phyloP scores from a whole-genome alignment of 2,888 invertebrate genomes.

The Oscheius sp. region DNA sequence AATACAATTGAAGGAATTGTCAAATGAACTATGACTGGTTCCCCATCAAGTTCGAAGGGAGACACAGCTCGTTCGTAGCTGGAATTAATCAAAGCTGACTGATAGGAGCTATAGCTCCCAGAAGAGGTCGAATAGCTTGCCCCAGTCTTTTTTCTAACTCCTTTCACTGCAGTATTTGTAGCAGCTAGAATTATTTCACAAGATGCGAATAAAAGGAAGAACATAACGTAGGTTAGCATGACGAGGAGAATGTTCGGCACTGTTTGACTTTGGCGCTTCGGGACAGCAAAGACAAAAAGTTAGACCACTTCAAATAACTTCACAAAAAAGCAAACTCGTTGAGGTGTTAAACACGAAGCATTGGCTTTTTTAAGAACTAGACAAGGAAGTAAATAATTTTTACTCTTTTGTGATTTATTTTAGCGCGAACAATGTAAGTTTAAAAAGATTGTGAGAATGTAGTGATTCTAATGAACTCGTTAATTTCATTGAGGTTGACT shows the following conservation, averaged over 20 bases:
- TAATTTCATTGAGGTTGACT: too few relatives aligned
- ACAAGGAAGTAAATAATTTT: too few relatives aligned
- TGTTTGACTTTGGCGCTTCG: constrained; percentile 10
- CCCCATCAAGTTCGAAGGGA: constrained; percentile 7
- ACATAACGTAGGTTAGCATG: not conserved
- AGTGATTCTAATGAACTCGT: too few relatives aligned
- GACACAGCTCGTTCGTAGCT: constrained; percentile 15
- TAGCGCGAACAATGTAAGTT: too few relatives aligned
- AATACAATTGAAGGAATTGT: constrained; percentile 4
- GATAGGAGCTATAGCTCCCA: not conserved
- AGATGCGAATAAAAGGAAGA: not conserved
- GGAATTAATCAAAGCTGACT: not conserved
- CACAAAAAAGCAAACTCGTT: too few relatives aligned
- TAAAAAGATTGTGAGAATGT: too few relatives aligned
- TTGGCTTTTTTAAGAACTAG: too few relatives aligned
- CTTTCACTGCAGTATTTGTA: not conserved
- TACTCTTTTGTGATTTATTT: too few relatives aligned
- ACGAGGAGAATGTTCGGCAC: not conserved
- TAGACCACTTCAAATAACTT: too few relatives aligned
- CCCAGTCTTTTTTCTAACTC: not conserved
- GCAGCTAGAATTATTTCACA: not conserved
- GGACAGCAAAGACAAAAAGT: constrained; percentile 20
- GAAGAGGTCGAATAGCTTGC: not conserved
- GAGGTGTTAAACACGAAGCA: too few relatives aligned
- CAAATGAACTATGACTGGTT: constrained; percentile 4